A percentile compares a stretch with the other conserved stretches of the same genome.
These are phyloP conservation scores for Ochotona curzoniae DNA, from an alignment of 2,113 vertebrate genomes.

Conservation along the genomic window DNA sequence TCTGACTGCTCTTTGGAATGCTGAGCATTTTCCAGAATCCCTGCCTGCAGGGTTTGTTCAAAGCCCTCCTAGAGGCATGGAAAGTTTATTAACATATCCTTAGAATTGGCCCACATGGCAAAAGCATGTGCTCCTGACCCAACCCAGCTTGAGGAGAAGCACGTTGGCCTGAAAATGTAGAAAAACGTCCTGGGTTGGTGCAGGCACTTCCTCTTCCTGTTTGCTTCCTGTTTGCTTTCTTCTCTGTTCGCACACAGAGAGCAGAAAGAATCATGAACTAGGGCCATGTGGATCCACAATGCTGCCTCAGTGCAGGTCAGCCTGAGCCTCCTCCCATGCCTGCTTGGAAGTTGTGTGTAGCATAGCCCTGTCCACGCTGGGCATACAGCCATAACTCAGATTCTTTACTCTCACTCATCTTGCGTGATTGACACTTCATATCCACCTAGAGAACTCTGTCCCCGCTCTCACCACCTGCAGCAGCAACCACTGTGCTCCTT, in stretches of 20 bases:
- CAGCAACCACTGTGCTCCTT: background rate
- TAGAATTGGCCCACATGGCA: background rate
- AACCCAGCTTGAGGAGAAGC: background rate
- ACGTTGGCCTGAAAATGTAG: background rate
- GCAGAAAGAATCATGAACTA: background rate
- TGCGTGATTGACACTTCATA: background rate
- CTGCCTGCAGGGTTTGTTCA: background rate
- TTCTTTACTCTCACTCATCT: too few species aligned
- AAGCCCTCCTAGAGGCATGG: background rate
- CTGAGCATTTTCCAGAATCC: background rate
- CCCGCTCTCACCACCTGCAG: background rate
- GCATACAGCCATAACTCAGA: background rate
- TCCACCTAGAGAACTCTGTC: background rate
- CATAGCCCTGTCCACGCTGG: background rate
- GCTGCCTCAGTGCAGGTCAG: background rate
- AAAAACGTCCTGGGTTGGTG: background rate
- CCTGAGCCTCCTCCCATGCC: background rate
- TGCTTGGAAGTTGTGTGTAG: background rate
- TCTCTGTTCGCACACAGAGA: background rate
- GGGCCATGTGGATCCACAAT: background rate
- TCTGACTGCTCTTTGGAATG: background rate
- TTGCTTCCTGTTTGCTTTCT: background rate
- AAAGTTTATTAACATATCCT: background rate
- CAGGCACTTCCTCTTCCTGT: background rate
- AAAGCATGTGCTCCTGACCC: rapidly evolving